A percentile compares a stretch with the other conserved stretches of the same genome.
Conservation (phyloP, 1,140 invertebrate genomes). For the Eueides isabella region DNA sequence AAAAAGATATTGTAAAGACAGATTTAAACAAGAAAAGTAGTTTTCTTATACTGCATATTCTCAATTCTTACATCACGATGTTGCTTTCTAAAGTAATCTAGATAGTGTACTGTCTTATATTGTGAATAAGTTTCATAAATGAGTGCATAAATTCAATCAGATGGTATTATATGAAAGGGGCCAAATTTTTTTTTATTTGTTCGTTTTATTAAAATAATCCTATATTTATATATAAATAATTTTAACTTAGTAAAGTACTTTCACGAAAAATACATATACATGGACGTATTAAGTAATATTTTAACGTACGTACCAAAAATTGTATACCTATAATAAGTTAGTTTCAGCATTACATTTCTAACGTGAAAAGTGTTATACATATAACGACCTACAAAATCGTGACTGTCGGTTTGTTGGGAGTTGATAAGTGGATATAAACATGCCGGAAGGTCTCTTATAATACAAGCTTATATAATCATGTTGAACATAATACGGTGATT, state of each 20-base stretch:
- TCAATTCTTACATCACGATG: not conserved
- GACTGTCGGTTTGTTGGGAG: constrained; percentile 68
- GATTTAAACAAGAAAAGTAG: not conserved
- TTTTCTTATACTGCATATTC: not conserved
- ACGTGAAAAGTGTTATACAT: not conserved
- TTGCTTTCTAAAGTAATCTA: not conserved
- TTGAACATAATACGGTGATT: constrained; percentile 52
- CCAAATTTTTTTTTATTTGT: too few relatives aligned
- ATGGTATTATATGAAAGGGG: too few relatives aligned
- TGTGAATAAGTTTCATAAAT: not conserved
- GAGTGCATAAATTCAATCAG: not conserved
- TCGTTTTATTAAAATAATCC: too few relatives aligned
- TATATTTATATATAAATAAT: too few relatives aligned
- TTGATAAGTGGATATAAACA: constrained; percentile 69
- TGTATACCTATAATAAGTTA: too few relatives aligned
- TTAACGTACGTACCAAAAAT: too few relatives aligned
- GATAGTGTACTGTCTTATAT: not conserved
- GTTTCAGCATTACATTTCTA: constrained; percentile 37
- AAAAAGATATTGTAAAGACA: not conserved
- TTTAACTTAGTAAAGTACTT: too few relatives aligned
- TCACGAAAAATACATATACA: too few relatives aligned
- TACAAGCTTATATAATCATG: constrained; percentile 42
- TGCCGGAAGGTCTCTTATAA: constrained; percentile 48
- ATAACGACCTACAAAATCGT: constrained; percentile 56
- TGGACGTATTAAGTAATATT: too few relatives aligned